phyloP scores from a whole-genome alignment of 2,113 vertebrate genomes.

The Bambusicola thoracicus region DNA sequence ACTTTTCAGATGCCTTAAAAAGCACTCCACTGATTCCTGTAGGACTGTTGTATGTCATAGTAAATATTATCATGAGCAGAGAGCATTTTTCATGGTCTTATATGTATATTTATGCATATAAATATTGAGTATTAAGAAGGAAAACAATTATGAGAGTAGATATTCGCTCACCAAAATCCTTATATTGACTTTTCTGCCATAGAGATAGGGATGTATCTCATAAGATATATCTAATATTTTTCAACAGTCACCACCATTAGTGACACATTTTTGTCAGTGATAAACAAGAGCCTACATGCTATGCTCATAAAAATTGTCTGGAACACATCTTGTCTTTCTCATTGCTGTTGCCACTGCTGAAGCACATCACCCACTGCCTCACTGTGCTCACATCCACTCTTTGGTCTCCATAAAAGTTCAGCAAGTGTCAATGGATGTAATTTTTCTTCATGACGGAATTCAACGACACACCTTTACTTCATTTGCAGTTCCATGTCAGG shows the following conservation, averaged over 20 bases:
- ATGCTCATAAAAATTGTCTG: background rate
- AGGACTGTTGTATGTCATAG: background rate
- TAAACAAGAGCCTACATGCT: background rate
- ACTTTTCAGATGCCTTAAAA: background rate
- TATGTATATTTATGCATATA: background rate
- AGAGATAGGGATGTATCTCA: background rate
- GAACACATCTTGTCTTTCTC: background rate
- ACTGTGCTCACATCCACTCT: background rate
- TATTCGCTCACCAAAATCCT: background rate
- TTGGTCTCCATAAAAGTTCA: background rate
- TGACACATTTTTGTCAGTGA: background rate
- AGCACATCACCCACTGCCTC: background rate
- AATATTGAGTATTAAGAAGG: background rate
- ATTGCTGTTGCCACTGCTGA: background rate
- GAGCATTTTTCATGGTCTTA: background rate
- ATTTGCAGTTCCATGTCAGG: too few relatives aligned
- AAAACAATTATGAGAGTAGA: background rate
- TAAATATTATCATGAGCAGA: background rate
- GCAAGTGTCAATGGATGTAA: background rate
- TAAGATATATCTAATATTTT: background rate
- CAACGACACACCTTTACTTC: too few relatives aligned
- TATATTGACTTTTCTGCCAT: background rate
- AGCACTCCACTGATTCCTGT: background rate
- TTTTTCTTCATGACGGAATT: background rate
- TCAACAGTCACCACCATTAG: background rate